phyloP scores from a whole-genome alignment of 2,113 vertebrate species.

The Camelus bactrianus region DNA sequence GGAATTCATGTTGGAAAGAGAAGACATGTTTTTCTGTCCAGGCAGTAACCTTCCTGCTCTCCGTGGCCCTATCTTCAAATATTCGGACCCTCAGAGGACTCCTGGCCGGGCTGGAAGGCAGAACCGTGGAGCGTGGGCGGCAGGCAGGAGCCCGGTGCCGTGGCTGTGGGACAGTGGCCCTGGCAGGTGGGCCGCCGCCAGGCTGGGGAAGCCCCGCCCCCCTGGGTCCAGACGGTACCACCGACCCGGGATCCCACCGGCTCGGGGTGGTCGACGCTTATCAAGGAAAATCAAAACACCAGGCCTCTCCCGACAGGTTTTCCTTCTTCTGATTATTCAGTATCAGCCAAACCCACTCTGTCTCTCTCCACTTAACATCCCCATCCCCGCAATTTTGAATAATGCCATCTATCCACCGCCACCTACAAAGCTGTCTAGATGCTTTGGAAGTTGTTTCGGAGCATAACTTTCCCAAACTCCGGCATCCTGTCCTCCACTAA shows the following conservation, averaged over 20 bases:
- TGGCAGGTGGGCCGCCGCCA: not conserved
- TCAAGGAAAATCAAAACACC: not conserved
- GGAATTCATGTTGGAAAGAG: not conserved
- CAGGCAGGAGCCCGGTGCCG: not conserved
- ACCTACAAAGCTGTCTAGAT: not conserved
- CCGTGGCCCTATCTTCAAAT: not conserved
- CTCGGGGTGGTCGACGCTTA: not conserved
- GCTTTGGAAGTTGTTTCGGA: not conserved
- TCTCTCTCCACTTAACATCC: slow-evolving; percentile 30
- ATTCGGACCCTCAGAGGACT: not conserved
- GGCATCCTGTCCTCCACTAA: not conserved
- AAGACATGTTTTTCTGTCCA: not conserved
- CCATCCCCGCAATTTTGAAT: slow-evolving; percentile 6
- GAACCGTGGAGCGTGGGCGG: not conserved
- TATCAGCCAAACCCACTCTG: not conserved
- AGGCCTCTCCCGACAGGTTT: not conserved
- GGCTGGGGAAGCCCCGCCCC: not conserved
- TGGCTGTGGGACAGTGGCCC: not conserved
- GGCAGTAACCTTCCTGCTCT: not conserved
- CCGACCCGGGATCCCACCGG: not conserved
- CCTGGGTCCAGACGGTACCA: not conserved
- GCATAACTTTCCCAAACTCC: not conserved
- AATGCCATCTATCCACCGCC: not conserved
- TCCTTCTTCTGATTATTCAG: not conserved
- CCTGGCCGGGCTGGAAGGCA: not conserved